A percentile compares a stretch with the other conserved stretches of the same genome.
Conservation (phyloP, 92 coral and sea anemone species). For the Epizoanthus stellaris region DNA sequence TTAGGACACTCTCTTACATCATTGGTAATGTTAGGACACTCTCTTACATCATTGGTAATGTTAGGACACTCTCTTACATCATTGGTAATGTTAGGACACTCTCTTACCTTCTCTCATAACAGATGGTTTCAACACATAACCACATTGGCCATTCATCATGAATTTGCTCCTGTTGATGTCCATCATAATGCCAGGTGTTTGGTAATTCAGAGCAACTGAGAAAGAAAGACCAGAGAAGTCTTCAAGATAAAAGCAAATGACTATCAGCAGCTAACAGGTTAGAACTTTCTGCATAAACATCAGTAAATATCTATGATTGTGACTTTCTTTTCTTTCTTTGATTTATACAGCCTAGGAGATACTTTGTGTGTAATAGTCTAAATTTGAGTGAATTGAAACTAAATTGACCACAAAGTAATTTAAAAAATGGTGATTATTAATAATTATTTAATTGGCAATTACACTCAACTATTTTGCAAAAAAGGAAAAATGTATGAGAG, state of each 20-base stretch:
- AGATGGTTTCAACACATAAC: constrained; percentile 94
- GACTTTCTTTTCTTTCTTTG: too few species aligned
- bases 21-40: too few species aligned
- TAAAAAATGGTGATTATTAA: too few species aligned
- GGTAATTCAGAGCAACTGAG: constrained; percentile 94
- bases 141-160: constrained; percentile 91
- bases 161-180: constrained; percentile 90
- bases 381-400: too few species aligned
- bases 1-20: too few species aligned
- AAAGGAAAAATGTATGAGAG: too few species aligned
- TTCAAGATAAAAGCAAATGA: background rate
- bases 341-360: too few species aligned
- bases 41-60: too few species aligned
- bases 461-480: too few species aligned
- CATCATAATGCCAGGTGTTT: constrained; percentile 96
- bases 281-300: background rate
- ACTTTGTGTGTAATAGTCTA: background rate
- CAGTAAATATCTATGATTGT: background rate
- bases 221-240: background rate
- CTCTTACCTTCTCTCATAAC: constrained; percentile 97
- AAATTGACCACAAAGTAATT: too few species aligned
- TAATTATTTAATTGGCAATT: too few species aligned
- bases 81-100: background rate
- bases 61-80: constrained; percentile 47
- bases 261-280: background rate